Evolutionary conservation across 2,888 invertebrate genomes (phyloP).

Genomic region (Nipponacmea schrenckii): DNA sequence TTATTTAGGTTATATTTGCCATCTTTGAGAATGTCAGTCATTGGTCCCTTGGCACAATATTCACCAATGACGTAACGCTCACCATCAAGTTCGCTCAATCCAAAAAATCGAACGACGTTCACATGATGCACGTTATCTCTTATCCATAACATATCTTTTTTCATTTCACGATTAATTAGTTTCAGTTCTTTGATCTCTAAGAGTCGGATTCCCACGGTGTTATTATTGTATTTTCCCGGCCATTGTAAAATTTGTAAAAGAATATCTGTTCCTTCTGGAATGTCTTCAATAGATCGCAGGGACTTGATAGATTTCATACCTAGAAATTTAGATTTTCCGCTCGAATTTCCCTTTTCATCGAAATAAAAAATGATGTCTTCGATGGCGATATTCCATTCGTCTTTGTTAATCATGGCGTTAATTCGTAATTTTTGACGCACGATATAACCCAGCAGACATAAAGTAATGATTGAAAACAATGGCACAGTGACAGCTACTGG

Average conservation of each 20-base stretch:
- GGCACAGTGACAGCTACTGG: conserved; percentile 39
- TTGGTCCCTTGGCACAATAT: conserved; percentile 51
- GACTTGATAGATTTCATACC: conserved; percentile 35
- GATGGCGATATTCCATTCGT: conserved; percentile 54
- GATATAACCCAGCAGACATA: conserved; percentile 38
- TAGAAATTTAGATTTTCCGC: conserved; percentile 30
- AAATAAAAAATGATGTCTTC: conserved; percentile 52
- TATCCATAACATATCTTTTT: conserved; percentile 49
- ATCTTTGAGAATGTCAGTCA: conserved; percentile 56
- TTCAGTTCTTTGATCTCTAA: conserved; percentile 36
- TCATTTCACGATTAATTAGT: conserved; percentile 28
- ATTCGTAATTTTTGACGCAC: conserved; percentile 40
- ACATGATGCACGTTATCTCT: conserved; percentile 47
- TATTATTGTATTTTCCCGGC: conserved; percentile 52
- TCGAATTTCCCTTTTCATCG: conserved; percentile 30
- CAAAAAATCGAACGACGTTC: conserved; percentile 57
- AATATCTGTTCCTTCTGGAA: conserved; percentile 32
- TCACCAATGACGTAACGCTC: conserved; percentile 50
- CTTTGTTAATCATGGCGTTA: conserved; percentile 44
- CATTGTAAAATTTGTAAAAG: conserved; percentile 45
- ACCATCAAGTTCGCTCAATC: conserved; percentile 48
- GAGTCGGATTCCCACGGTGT: conserved; percentile 43
- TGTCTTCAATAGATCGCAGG: conserved; percentile 34
- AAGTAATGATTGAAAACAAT: conserved; percentile 33
- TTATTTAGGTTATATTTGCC: conserved; percentile 50